Evolutionary conservation across 37 sponge, comb jelly and placozoan genomes (phyloP).

Genomic region (Cladorhizidae sp.): DNA sequence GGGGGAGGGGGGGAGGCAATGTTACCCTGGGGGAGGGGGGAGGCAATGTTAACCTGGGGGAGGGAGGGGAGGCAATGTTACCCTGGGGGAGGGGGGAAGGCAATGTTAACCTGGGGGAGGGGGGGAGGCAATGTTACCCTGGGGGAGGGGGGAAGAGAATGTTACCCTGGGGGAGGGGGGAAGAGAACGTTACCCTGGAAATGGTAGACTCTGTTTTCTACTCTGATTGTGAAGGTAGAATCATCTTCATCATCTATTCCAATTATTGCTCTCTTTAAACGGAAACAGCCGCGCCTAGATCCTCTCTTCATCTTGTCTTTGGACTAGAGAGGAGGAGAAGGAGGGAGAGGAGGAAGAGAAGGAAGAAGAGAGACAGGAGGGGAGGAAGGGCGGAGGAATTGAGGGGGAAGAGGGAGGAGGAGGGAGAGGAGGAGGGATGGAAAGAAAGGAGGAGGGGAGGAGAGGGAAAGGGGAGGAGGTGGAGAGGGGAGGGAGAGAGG

Average conservation of each 20-base stretch:
- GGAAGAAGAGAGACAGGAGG: neutral
- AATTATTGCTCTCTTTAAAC: constrained; percentile 79
- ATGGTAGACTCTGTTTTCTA: constrained; percentile 82
- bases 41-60: too few relatives aligned
- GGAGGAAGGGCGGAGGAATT: too few relatives aligned
- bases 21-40: too few relatives aligned
- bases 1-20: too few relatives aligned
- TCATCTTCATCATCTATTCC: constrained; percentile 97
- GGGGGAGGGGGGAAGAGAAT: neutral
- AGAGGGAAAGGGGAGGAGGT: neutral
- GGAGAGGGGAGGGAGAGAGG: neutral
- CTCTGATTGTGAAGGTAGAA: constrained; percentile 91
- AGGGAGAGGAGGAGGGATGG: too few relatives aligned
- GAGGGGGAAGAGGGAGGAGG: neutral
- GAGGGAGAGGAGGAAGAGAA: constrained; percentile 4
- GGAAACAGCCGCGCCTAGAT: constrained; percentile 75
- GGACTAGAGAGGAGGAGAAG: constrained; percentile 38
- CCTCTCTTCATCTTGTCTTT: constrained; percentile 92
- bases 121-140: too few relatives aligned
- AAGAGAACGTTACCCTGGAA: constrained; percentile 70
- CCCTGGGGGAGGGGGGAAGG: too few relatives aligned
- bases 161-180: neutral
- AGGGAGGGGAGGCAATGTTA: too few relatives aligned
- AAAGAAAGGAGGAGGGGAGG: too few relatives aligned
- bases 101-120: too few relatives aligned